Percentiles rank a stretch among this genome's conserved stretches.
Evolutionary conservation across 2,797 vertebrate genomes (phyloP).

Genomic region (Gymnoscopelus braueri): DNA sequence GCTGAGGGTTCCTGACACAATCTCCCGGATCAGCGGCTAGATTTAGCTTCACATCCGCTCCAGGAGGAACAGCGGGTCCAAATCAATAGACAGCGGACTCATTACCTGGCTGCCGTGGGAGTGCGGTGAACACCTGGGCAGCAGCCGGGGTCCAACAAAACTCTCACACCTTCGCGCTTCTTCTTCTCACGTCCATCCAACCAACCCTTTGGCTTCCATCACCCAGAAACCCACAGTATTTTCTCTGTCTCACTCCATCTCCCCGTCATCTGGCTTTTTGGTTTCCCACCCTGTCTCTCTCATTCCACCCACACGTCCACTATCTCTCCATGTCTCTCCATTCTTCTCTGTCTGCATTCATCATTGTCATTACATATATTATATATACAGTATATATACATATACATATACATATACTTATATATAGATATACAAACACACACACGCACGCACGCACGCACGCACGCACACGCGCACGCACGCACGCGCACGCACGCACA

Average conservation of each 20-base stretch:
- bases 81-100: constrained; percentile 56
- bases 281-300: too few relatives aligned
- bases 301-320: too few relatives aligned
- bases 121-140: constrained; percentile 57
- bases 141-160: neutral
- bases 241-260: too few relatives aligned
- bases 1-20: constrained; percentile 8
- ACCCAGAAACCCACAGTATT: too few relatives aligned
- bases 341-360: neutral
- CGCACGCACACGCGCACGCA: too few relatives aligned
- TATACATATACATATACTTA: neutral
- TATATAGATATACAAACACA: constrained; percentile 2
- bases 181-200: too few relatives aligned
- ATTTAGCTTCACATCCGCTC: constrained; percentile 34
- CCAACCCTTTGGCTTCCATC: too few relatives aligned
- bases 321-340: too few relatives aligned
- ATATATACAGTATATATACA: too few relatives aligned
- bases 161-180: too few relatives aligned
- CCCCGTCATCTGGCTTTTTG: too few relatives aligned
- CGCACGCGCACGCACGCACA: too few relatives aligned
- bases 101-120: constrained; percentile 58
- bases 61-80: neutral
- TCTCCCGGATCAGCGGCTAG: constrained; percentile 33
- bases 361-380: neutral
- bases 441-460: neutral